Evolutionary conservation across 2,888 invertebrate genomes (phyloP), one percentile per base, ranked within the genome.

Genomic region (Ectemnius lituratus): DNA sequence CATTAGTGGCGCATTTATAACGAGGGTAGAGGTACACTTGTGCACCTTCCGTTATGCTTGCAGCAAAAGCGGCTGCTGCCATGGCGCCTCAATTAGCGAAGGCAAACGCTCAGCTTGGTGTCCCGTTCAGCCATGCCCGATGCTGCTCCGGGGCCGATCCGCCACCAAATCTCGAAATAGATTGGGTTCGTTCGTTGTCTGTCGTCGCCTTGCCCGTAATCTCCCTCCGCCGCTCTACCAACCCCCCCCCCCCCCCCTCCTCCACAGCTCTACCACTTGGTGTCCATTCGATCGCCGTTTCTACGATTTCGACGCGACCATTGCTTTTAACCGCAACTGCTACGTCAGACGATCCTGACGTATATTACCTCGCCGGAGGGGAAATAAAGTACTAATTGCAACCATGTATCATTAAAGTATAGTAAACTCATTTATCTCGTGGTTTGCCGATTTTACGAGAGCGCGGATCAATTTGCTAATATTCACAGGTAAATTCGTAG

Each of bases 31-130:
- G 67, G 37, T 37, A 11, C 57, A 49, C 47, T 49, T 62, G 57
- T 59, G 58, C 20, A 46, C 79, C 66, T 81, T 78, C 79, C 74
- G 75, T 77, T 83, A 79, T 75, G 74, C 73, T 81, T 84, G 70
- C 76, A 80, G 83, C 37, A 37, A 0, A 37, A 37, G 77, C 83
- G 82, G 76, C 81, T 84, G 83, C 73, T 37, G 37, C 78, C 80
- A 78, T 74, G 82, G 78, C 79, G 83, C 83, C 84, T 87, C 85
- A 86, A 87, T 87, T 87, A 87, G 82, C 74, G 80, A 75, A 76
- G 76, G 65, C 23, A 64, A 46, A 57, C 27, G 23, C 68, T 60
- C 67, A 8, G 37, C 58, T 46, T 67, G 73, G 72, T 68, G 70
- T 71, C 74, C 20, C 57, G 67, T 61, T 74, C 71, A 68, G 81